phyloP scores from a whole-genome alignment of 1,140 invertebrate species.

The Drosophila parabipectinata region DNA sequence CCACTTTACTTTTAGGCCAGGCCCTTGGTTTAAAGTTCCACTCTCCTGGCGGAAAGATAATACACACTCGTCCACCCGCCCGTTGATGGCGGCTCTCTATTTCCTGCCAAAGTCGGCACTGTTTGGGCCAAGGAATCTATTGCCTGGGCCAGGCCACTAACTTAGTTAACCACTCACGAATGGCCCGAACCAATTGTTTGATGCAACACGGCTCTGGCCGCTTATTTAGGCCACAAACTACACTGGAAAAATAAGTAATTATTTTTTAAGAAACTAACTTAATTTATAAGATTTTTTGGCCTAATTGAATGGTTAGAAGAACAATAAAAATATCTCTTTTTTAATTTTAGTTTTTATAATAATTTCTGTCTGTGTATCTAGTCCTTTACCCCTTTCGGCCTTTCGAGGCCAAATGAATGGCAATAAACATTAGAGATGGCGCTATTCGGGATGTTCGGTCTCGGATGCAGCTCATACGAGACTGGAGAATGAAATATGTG shows the following conservation, averaged over 20 bases:
- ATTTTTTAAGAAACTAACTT: neutral
- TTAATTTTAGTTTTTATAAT: neutral
- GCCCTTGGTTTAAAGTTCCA: slow-evolving; percentile 29
- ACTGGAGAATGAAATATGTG: slow-evolving; percentile 74
- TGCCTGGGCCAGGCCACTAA: slow-evolving; percentile 28
- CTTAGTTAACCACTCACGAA: slow-evolving; percentile 43
- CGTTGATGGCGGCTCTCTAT: slow-evolving; percentile 27
- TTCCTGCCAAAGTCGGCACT: slow-evolving; percentile 8
- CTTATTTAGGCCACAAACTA: slow-evolving; percentile 15
- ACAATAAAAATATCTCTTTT: neutral
- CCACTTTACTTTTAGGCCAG: slow-evolving; percentile 19
- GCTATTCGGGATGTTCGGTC: slow-evolving; percentile 56
- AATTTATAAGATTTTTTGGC: too few relatives aligned
- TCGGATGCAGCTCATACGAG: slow-evolving; percentile 53
- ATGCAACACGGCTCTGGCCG: slow-evolving; percentile 30
- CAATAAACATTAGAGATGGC: slow-evolving; percentile 74
- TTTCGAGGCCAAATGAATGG: slow-evolving; percentile 27
- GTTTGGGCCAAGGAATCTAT: slow-evolving; percentile 28
- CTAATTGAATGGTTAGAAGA: neutral
- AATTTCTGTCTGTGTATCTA: neutral
- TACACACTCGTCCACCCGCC: slow-evolving; percentile 11
- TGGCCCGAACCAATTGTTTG: slow-evolving; percentile 28
- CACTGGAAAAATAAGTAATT: neutral
- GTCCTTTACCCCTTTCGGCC: slow-evolving; percentile 6
- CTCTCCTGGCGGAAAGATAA: slow-evolving; percentile 35